Base-by-base conservation (phyloP, 1,140 invertebrate genomes). In the Elymnias hypermnestra region DNA sequence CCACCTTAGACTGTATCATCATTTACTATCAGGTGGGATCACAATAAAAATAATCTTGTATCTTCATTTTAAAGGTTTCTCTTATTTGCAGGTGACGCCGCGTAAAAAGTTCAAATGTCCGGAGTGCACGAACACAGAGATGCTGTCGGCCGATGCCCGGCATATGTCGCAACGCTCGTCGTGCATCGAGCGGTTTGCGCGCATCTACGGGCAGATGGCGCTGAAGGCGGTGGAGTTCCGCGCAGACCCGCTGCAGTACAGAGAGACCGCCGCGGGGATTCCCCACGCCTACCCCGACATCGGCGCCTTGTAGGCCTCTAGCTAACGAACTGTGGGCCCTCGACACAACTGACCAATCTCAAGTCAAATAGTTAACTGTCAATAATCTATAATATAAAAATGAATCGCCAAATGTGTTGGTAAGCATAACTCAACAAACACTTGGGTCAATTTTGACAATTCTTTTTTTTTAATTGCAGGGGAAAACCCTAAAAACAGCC, bases 51-150 rank as follows among this genome's bases (percentile, higher is more conserved):
- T n/a, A n/a, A n/a, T n/a, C n/a, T n/a, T n/a, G n/a, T n/a, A n/a
- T n/a, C n/a, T n/a, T n/a, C n/a, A 25, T 8, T 25, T 25, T 3
- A 29, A 12, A 12, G 13, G 10, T 4, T 6, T 10, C 8, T 29
- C 7, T 29, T 29, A 5, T 13, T 29, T 29, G 9, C 71, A 94
- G 93, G 95, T 98, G n/a, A 94, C 96, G 1, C 96, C 97, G 0
- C 89, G 97, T n/a, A 98, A 98, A 72, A 99, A 99, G 73, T 99
- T 99, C 86, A 97, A 97, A 82, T 98, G 97, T 79, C 96, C 96
- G 0, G 94, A 98, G 75, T 98, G 97, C 84, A 93, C 91, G 1
- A 97, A 97, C 71, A 96, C 92, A 0, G 96, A 97, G 86, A 97
- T 97, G 94, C 72, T 99, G 2, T 98, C 96, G 0, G 94, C 95